phyloP scores from a whole-genome alignment of 2,113 vertebrate species.

The Laticauda laticaudata region DNA sequence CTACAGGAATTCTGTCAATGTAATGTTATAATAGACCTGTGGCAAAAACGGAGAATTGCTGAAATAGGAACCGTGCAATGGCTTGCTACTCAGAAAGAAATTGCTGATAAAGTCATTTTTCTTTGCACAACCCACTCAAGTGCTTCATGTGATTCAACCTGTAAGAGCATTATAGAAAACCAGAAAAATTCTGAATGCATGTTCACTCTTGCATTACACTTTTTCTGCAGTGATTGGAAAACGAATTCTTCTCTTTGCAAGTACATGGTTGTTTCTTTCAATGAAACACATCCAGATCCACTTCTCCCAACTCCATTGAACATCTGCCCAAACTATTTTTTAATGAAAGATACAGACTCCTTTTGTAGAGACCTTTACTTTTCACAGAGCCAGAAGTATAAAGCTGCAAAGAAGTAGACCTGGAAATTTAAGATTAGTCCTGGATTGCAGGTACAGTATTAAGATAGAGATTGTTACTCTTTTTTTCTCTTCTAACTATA shows the following conservation, averaged over 20 bases:
- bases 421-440: background rate
- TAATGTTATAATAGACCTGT: slow-evolving; percentile 74
- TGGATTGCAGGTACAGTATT: background rate
- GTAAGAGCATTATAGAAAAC: slow-evolving; percentile 6
- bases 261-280: slow-evolving; percentile 75
- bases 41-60: slow-evolving; percentile 77
- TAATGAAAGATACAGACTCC: slow-evolving; percentile 74
- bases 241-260: slow-evolving; percentile 58
- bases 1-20: slow-evolving; percentile 69
- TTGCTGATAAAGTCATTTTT: slow-evolving; percentile 73
- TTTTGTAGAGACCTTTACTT: slow-evolving; percentile 58
- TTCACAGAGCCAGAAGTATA: background rate
- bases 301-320: slow-evolving; percentile 59
- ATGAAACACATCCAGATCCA: slow-evolving; percentile 13
- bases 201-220: slow-evolving; percentile 75
- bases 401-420: background rate
- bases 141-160: slow-evolving; percentile 20
- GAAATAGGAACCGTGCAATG: slow-evolving; percentile 77
- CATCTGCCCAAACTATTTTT: slow-evolving; percentile 65
- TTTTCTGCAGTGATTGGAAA: slow-evolving; percentile 72
- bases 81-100: slow-evolving; percentile 70
- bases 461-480: background rate
- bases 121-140: slow-evolving; percentile 50
- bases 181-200: slow-evolving; percentile 68
- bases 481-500: background rate